Base-by-base conservation (phyloP, 2,113 vertebrate species). In the Merops nubicus region DNA sequence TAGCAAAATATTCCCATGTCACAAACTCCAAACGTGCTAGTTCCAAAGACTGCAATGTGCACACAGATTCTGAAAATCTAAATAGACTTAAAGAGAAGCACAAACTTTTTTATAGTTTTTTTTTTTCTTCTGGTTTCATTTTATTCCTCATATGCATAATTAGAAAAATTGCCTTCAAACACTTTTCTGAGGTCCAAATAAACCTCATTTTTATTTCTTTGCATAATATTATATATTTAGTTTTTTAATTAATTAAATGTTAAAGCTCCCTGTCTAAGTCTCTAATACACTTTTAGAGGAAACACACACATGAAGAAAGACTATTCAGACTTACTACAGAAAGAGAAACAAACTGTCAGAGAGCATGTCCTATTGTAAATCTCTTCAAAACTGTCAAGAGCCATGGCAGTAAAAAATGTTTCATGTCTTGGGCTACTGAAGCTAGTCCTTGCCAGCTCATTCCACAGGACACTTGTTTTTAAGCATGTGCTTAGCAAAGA, bases 231-330 rank as follows among this genome's bases (percentile, higher is more conserved):
- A 56, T 9, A 8, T 34, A 64, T 88, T 88, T 95, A 75, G 56
- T 33, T 65, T 88, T 88, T 92, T 75, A 7, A 94, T 85, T 86
- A 93, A 95, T 80, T 89, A 76, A 95, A 15, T 54, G 70, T 85
- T 72, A 73, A 45, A 94, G 31, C 36, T 94, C 23, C 47, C 29
- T 94, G 75, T 84, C 48, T 80, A 87, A 86, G n/a, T 76, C 6
- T 88, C 57, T 59, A 33, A 89, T 75, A 47, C 21, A 90, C 76
- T 92, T 95, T 93, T 82, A 78, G 33, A 88, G 42, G 23, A 95
- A 91, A 93, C 9, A 74, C 72, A n/a, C 34, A 48, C 47, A 62
- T 31, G 47, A 64, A 78, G 68, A 94, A 84, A 85, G 23, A 92
- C 53, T 86, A 36, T 72, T 94, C 25, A 87, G 36, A 57, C 34